Conservation (phyloP, 2,888 invertebrate species). For the Cybosia mesomella region DNA sequence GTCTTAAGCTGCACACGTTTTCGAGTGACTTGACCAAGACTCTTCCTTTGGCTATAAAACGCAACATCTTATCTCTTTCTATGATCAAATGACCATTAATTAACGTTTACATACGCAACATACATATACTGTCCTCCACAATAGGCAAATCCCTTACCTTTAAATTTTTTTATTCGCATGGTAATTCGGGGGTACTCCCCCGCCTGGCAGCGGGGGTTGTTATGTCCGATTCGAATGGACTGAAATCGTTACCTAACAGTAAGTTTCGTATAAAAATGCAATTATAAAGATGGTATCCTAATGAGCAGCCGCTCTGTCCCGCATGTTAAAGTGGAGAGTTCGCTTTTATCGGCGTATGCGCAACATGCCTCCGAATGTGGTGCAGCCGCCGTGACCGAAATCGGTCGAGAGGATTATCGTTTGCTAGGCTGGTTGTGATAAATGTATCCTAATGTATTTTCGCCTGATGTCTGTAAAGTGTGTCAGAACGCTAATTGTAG, state of each 20-base stretch:
- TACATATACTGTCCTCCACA: neutral
- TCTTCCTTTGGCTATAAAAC: neutral
- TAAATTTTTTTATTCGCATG: no score
- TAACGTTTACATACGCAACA: neutral
- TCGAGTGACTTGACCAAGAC: neutral
- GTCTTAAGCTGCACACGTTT: no score
- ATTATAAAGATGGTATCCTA: neutral
- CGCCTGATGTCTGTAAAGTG: neutral
- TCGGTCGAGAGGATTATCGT: conserved; percentile 4
- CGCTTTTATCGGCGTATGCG: conserved; percentile 2
- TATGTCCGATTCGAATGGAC: no score
- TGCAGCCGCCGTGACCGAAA: conserved; percentile 4
- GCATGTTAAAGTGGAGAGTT: neutral
- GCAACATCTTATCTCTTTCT: neutral
- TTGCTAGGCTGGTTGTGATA: neutral
- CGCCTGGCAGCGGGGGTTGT: no score
- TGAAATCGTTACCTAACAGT: no score
- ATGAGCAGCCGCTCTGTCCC: neutral
- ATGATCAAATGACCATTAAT: neutral
- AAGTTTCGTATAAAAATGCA: neutral
- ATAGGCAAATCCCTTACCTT: no score
- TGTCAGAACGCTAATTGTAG: conserved; percentile 31
- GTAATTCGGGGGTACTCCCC: no score
- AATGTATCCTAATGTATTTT: neutral
- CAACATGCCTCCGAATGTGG: neutral